Evolutionary conservation across 2,888 invertebrate genomes (phyloP).

Genomic region (Ophioninae sp.): DNA sequence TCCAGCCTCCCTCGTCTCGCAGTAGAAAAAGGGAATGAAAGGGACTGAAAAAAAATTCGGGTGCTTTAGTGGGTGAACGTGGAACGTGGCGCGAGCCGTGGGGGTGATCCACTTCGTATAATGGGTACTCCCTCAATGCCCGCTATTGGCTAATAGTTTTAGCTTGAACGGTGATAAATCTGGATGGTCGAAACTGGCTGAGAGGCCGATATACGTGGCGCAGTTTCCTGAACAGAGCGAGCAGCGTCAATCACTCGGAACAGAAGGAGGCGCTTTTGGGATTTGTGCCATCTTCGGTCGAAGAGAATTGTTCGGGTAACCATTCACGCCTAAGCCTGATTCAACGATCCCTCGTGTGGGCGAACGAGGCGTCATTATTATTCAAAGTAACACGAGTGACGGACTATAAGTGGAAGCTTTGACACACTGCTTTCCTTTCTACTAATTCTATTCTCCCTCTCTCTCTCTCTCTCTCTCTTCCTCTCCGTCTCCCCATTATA

Average conservation of each 20-base stretch:
- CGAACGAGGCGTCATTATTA: conserved; percentile 59
- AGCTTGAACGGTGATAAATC: conserved; percentile 45
- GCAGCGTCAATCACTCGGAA: not conserved
- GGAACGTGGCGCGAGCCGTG: not conserved
- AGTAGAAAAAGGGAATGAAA: not conserved
- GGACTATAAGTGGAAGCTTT: conserved; percentile 51
- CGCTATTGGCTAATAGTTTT: conserved; percentile 49
- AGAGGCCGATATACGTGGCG: not conserved
- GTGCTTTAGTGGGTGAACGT: not conserved
- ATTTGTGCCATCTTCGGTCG: conserved; percentile 22
- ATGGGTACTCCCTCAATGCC: conserved; percentile 23
- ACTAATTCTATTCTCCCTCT: conserved; percentile 2
- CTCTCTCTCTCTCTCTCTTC: conserved; percentile 11
- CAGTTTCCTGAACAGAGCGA: not conserved
- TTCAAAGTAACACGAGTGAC: conserved; percentile 60
- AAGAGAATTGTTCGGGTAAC: conserved; percentile 15
- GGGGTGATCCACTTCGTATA: conserved; percentile 38
- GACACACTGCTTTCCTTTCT: conserved; percentile 16
- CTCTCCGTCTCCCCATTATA: not conserved
- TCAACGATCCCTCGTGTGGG: conserved; percentile 22
- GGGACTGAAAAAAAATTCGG: not conserved
- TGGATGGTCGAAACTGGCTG: not conserved
- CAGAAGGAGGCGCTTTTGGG: conserved; percentile 23
- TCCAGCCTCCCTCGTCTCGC: not conserved
- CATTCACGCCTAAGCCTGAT: conserved; percentile 22